Evolutionary conservation across 2,888 invertebrate species (phyloP), one percentile per base, ranked within the genome.

Genomic region (Keiferia lycopersicella): DNA sequence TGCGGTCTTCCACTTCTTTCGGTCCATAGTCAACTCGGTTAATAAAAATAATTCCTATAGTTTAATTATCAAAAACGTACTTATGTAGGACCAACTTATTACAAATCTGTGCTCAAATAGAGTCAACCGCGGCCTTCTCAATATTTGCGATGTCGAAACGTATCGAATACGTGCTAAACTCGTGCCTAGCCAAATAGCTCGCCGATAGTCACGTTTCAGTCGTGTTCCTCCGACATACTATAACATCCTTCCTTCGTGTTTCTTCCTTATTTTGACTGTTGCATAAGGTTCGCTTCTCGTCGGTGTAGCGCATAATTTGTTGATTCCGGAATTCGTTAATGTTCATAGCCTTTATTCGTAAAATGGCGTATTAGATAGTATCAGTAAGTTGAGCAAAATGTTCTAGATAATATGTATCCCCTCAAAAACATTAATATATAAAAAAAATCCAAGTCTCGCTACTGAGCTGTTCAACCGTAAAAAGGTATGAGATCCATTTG

Each of bases 211-310:
- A 56, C 56, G 56, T 56, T 22, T 16, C n/a, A 26, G 1, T n/a
- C 30, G 56, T 34, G 34, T 56, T 56, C 56, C 56, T 56, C 56
- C 56, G 56, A 34, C 56, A 56, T 34, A 34, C 56, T 56, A 22
- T 56, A 56, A 56, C 14, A 56, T 34, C 56, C 56, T 56, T 56
- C 56, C 56, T 56, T 0, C 26, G 12, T 22, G 51, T 53, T 53
- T 22, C 50, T 53, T 53, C 51, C 51, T 53, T 53, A 22, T 22
- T 48, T 48, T 53, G 51, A 53, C 26, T 53, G 51, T 53, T 53
- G 51, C 51, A 22, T 53, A 53, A 53, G 51, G 51, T 12, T 12
- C 51, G 12, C 51, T 34, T 18, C 48, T 16, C 12, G 51, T 41
- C 1, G 41, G 41, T 34, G 34, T 16, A 10, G n/a, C n/a, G 16